These are phyloP conservation scores for Streblospio benedicti DNA, from an alignment of 1,140 invertebrate genomes.

Conservation along the genomic window DNA sequence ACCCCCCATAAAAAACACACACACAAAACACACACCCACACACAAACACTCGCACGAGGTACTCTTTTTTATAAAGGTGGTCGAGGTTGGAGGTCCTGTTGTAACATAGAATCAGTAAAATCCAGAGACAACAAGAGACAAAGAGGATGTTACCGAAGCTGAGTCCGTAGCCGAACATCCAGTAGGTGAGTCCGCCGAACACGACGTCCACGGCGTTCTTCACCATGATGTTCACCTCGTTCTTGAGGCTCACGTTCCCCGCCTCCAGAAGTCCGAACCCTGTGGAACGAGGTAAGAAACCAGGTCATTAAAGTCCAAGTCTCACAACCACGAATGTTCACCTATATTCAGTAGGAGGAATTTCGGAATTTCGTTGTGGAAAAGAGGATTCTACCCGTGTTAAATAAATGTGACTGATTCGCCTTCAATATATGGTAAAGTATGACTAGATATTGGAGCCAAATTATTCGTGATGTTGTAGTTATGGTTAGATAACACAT, in stretches of 20 bases:
- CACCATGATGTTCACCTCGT: constrained; percentile 96
- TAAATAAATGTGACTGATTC: no score
- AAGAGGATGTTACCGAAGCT: constrained; percentile 67
- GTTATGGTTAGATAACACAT: no score
- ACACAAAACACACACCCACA: constrained; percentile 15
- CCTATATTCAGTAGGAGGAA: no score
- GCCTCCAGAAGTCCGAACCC: constrained; percentile 87
- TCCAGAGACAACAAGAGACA: constrained; percentile 23
- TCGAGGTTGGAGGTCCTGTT: no score
- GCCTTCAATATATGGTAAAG: neutral
- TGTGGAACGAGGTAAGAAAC: constrained; percentile 36
- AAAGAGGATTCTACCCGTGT: no score
- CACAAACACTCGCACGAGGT: constrained; percentile 33
- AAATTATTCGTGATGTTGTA: no score
- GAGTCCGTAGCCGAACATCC: constrained; percentile 86
- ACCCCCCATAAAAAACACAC: constrained; percentile 23
- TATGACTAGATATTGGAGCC: neutral
- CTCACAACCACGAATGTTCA: neutral
- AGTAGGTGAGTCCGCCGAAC: constrained; percentile 83
- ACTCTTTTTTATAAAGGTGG: neutral
- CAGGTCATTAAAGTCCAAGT: neutral
- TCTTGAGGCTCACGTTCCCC: constrained; percentile 83
- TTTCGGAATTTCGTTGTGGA: no score
- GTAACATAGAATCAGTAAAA: no score
- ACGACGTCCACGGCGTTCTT: constrained; percentile 89